These are phyloP conservation scores for Drosophila acutilabella DNA, from an alignment of 2,888 invertebrate genomes.

Conservation along the genomic window DNA sequence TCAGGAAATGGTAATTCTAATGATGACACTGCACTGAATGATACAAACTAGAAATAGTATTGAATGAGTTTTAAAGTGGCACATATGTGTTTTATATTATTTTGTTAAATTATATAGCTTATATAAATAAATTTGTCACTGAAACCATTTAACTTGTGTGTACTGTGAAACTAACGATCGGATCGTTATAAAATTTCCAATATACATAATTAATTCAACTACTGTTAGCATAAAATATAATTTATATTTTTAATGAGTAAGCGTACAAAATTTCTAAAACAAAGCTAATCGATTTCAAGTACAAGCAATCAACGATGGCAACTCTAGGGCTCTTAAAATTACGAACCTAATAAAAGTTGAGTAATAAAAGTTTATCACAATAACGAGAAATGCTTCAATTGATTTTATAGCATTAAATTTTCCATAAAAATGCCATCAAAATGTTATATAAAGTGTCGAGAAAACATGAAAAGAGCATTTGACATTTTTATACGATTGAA, in stretches of 20 bases:
- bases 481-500: conserved; percentile 1
- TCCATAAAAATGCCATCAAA: conserved; percentile 10
- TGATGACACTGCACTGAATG: neutral
- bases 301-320: neutral
- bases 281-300: neutral
- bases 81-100: neutral
- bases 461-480: conserved; percentile 22
- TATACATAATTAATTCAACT: too few species aligned
- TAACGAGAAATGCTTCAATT: conserved; percentile 23
- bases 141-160: neutral
- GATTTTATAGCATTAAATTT: conserved; percentile 27
- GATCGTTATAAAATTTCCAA: too few species aligned
- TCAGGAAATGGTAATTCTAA: neutral
- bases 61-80: neutral
- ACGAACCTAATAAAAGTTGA: neutral
- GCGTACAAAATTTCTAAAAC: neutral
- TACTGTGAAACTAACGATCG: too few species aligned
- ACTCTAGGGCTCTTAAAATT: neutral
- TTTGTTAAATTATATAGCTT: neutral
- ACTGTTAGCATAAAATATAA: too few species aligned
- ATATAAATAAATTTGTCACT: neutral
- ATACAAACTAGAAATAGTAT: too few species aligned
- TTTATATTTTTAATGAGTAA: neutral
- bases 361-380: conserved; percentile 22
- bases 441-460: conserved; percentile 23